A percentile compares a stretch with the other conserved stretches of the same genome.
Evolutionary conservation across 2,113 vertebrate species (phyloP).

Genomic region (Etheostoma spectabile): DNA sequence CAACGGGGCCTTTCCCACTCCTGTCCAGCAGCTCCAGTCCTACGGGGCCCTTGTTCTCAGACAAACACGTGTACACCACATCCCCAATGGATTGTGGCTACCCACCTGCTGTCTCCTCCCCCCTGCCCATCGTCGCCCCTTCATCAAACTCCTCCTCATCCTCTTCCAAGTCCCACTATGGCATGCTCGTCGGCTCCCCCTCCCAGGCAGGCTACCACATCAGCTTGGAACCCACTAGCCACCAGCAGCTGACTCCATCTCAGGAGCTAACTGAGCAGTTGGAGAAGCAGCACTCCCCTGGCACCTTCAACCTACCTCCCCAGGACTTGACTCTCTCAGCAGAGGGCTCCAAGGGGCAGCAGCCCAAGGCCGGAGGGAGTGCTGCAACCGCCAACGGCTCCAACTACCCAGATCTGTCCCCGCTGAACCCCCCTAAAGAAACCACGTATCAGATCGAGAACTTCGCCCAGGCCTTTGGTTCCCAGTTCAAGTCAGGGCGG

Average conservation of each 20-base stretch:
- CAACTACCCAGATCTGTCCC: constrained; percentile 92
- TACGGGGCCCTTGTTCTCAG: constrained; percentile 93
- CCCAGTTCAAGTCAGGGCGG: constrained; percentile 98
- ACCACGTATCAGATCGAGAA: constrained; percentile 99
- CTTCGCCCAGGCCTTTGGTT: constrained; percentile 99
- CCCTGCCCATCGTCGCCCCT: constrained; percentile 88
- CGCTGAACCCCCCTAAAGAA: constrained; percentile 94
- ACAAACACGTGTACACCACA: constrained; percentile 95
- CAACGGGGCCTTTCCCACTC: constrained; percentile 93
- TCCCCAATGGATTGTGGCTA: constrained; percentile 96
- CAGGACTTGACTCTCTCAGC: constrained; percentile 87
- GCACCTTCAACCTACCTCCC: constrained; percentile 89
- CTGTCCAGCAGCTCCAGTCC: constrained; percentile 90
- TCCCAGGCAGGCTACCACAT: constrained; percentile 93
- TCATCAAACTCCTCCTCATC: constrained; percentile 89
- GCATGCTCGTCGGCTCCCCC: constrained; percentile 92
- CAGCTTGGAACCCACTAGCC: constrained; percentile 89
- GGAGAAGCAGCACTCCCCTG: constrained; percentile 93
- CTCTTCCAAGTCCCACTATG: constrained; percentile 96
- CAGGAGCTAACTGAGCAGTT: constrained; percentile 99
- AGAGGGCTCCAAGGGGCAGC: constrained; percentile 92
- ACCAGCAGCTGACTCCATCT: constrained; percentile 99
- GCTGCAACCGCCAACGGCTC: constrained; percentile 81
- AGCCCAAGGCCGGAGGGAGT: constrained; percentile 82
- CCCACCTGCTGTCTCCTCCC: constrained; percentile 93